phyloP scores from a whole-genome alignment of 35 echinoderm and acorn worm species.

The Apostichopus japonicus region DNA sequence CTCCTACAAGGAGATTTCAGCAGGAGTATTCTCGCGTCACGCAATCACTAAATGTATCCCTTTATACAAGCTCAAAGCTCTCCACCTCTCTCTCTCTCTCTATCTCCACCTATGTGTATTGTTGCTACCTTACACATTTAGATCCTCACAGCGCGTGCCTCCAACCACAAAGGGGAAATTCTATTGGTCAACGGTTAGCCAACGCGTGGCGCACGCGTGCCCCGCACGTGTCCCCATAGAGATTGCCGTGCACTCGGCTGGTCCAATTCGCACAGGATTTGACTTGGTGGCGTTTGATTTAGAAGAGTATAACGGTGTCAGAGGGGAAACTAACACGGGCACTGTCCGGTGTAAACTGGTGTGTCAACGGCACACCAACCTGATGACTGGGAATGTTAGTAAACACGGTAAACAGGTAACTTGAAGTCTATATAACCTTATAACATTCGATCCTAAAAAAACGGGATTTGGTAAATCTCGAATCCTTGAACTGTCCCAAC shows the following conservation, averaged over 20 bases:
- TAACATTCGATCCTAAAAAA: too few species aligned
- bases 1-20: background rate
- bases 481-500: too few species aligned
- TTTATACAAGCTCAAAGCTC: constrained; percentile 6
- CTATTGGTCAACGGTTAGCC: constrained; percentile 19
- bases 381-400: background rate
- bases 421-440: too few species aligned
- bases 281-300: constrained; percentile 35
- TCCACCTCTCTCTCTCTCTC: background rate
- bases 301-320: background rate
- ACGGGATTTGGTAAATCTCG: too few species aligned
- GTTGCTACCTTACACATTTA: constrained; percentile 26
- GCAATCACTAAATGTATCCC: constrained; percentile 9
- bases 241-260: constrained; percentile 23
- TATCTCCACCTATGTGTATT: background rate
- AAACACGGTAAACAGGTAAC: background rate
- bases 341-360: background rate
- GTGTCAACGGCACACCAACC: background rate
- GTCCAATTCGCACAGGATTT: constrained; percentile 28
- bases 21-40: background rate
- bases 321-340: background rate
- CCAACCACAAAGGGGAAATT: constrained; percentile 22
- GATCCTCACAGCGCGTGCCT: constrained; percentile 26
- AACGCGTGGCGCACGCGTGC: constrained; percentile 16
- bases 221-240: constrained; percentile 25